These are phyloP conservation scores for Oopsacas minuta DNA, from an alignment of 37 sponge, comb jelly and placozoan genomes.

Conservation along the genomic window DNA sequence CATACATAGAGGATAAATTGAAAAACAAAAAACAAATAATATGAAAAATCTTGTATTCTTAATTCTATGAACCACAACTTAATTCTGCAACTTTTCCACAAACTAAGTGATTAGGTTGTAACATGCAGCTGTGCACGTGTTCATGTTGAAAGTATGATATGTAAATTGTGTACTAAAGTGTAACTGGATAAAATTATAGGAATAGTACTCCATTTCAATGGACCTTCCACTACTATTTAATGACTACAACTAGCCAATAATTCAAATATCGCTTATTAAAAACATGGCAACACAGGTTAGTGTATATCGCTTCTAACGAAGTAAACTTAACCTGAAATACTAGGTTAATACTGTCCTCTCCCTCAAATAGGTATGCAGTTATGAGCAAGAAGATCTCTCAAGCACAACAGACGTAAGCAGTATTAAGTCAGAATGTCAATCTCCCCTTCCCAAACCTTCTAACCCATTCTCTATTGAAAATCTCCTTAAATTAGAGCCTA, in stretches of 20 bases:
- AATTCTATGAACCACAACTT: too few relatives aligned
- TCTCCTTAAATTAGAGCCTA: neutral
- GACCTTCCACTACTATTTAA: neutral
- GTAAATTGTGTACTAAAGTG: too few relatives aligned
- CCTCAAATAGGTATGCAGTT: neutral
- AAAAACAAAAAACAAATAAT: too few relatives aligned
- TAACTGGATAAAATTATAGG: too few relatives aligned
- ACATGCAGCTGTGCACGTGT: too few relatives aligned
- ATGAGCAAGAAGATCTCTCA: neutral
- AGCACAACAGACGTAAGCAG: neutral
- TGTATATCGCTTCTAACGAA: too few relatives aligned
- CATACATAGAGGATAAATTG: too few relatives aligned
- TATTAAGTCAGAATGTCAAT: neutral
- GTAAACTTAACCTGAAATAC: neutral
- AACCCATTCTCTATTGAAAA: slow-evolving; percentile 13
- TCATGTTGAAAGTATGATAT: too few relatives aligned
- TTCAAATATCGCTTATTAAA: neutral
- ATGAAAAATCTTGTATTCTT: too few relatives aligned
- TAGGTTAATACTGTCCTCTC: neutral
- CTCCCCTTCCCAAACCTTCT: neutral
- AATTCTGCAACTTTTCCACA: too few relatives aligned
- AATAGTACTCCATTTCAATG: too few relatives aligned
- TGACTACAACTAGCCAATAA: neutral
- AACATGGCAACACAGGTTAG: neutral
- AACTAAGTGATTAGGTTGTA: too few relatives aligned